Conservation (phyloP, 2,888 invertebrate species). For the Agrochola lota region DNA sequence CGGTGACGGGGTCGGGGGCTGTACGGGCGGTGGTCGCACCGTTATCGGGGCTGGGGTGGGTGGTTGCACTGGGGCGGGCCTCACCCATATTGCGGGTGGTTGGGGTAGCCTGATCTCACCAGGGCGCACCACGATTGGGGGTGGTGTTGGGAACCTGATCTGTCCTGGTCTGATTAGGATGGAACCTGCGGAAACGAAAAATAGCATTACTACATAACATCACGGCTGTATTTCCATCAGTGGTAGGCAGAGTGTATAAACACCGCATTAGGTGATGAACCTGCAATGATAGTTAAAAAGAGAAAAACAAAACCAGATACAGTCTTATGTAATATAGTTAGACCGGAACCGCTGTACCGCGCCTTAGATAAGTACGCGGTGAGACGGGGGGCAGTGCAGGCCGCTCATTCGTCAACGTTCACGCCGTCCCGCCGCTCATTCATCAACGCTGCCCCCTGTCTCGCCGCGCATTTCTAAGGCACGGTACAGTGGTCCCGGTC, state of each 20-base stretch:
- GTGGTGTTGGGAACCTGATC: conserved; percentile 76
- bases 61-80: conserved; percentile 77
- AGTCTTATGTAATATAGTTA: not conserved
- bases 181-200: conserved; percentile 71
- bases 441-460: too few species aligned
- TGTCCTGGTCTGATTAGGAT: conserved; percentile 80
- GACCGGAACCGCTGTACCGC: too few species aligned
- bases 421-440: too few species aligned
- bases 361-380: too few species aligned
- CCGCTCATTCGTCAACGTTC: too few species aligned
- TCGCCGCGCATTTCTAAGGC: too few species aligned
- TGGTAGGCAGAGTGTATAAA: not conserved
- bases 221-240: not conserved
- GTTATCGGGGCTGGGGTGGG: conserved; percentile 76
- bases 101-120: conserved; percentile 74
- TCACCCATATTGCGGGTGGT: conserved; percentile 78
- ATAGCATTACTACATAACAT: not conserved
- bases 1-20: conserved; percentile 74
- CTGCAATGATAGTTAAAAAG: too few species aligned
- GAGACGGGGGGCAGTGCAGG: too few species aligned
- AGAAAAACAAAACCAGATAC: not conserved
- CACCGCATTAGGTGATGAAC: not conserved
- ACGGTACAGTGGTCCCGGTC: too few species aligned
- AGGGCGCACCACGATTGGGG: conserved; percentile 79
- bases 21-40: conserved; percentile 76